phyloP scores from a whole-genome alignment of 2,113 vertebrate genomes.

The Pogona vitticeps region DNA sequence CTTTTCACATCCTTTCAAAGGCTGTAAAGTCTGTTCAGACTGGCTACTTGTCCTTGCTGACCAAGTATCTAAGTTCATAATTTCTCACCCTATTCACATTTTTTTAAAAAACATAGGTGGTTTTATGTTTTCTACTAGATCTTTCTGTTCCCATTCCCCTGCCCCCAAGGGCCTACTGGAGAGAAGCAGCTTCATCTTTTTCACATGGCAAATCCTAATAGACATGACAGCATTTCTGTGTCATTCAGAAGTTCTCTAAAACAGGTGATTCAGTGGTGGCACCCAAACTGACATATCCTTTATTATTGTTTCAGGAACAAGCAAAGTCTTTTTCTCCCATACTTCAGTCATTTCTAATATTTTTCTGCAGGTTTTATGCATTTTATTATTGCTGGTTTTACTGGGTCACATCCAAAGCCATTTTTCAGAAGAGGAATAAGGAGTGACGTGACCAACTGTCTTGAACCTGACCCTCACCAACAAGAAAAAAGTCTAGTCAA shows the following conservation, averaged over 20 bases:
- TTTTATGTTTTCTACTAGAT: neutral
- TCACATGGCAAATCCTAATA: neutral
- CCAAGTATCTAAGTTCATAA: neutral
- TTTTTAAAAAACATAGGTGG: neutral
- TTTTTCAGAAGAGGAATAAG: no score
- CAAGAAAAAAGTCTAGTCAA: no score
- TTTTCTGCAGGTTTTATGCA: neutral
- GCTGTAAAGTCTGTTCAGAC: neutral
- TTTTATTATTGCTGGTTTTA: neutral
- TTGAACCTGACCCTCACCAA: no score
- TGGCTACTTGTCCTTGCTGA: neutral
- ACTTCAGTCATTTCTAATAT: no score
- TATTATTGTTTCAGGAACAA: neutral
- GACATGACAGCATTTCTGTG: neutral
- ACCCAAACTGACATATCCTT: neutral
- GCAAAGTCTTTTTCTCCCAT: no score
- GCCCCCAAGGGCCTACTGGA: neutral
- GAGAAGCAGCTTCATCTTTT: neutral
- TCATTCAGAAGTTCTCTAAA: neutral
- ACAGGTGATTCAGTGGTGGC: neutral
- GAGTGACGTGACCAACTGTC: no score
- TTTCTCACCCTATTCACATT: neutral
- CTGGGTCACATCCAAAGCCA: neutral
- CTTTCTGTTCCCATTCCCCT: neutral
- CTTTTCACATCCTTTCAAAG: constrained; percentile 2